A percentile compares a stretch with the other conserved stretches of the same genome.
These are phyloP conservation scores for Pseudomyrmex cubaensis DNA, from an alignment of 1,140 invertebrate genomes.

Conservation along the genomic window DNA sequence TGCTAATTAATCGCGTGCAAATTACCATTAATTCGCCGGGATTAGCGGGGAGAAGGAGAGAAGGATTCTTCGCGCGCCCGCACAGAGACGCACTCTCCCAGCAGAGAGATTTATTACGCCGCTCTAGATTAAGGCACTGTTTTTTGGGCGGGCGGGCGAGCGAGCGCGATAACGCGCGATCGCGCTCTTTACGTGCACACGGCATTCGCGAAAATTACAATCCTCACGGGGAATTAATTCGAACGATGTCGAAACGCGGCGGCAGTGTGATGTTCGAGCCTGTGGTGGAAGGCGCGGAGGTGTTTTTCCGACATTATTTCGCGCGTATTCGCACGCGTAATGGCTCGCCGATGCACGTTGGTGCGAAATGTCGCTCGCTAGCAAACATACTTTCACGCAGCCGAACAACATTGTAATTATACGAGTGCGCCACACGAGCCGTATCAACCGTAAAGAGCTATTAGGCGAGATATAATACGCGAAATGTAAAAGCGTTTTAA, in stretches of 20 bases:
- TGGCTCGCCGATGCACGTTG: slow-evolving; percentile 3
- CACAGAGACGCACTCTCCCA: slow-evolving; percentile 32
- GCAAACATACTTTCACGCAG: neutral
- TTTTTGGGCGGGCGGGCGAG: slow-evolving; percentile 19
- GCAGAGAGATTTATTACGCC: slow-evolving; percentile 35
- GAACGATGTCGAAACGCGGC: slow-evolving; percentile 14
- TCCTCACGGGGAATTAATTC: slow-evolving; percentile 56
- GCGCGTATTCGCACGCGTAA: slow-evolving; percentile 13
- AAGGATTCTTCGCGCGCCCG: slow-evolving; percentile 40
- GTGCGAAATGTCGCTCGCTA: slow-evolving; percentile 27
- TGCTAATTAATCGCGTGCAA: slow-evolving; percentile 65
- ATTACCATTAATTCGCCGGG: slow-evolving; percentile 61
- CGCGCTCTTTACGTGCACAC: neutral
- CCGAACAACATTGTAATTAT: slow-evolving; percentile 24
- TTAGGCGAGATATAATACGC: slow-evolving; percentile 12
- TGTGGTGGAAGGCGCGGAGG: neutral
- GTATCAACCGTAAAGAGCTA: slow-evolving; percentile 4
- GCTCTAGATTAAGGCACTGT: slow-evolving; percentile 55
- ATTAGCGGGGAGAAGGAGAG: slow-evolving; percentile 8
- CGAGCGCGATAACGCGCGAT: slow-evolving; percentile 41
- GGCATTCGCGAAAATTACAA: slow-evolving; percentile 51
- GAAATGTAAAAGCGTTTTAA: neutral
- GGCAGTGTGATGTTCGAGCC: slow-evolving; percentile 28
- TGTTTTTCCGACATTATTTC: slow-evolving; percentile 34
- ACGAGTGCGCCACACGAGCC: neutral